A percentile compares a stretch with the other conserved stretches of the same genome.
Evolutionary conservation across 2,797 vertebrate genomes (phyloP).

Genomic region (Selene dorsalis): DNA sequence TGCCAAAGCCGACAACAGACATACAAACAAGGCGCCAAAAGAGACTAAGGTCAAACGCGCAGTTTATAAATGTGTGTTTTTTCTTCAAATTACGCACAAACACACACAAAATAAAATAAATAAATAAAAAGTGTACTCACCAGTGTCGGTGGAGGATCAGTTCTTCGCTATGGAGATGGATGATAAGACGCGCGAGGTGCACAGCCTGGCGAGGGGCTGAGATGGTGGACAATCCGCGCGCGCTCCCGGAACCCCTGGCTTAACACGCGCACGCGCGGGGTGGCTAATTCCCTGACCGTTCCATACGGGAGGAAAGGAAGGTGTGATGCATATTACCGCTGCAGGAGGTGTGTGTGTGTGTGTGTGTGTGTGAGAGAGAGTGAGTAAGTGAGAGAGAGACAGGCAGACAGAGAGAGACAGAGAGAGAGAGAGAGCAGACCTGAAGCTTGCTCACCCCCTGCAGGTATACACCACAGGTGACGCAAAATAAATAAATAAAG

Average conservation of each 20-base stretch:
- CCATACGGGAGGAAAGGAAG: slow-evolving; percentile 59
- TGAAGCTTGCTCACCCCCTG: slow-evolving; percentile 32
- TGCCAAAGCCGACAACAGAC: background rate
- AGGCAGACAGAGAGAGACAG: background rate
- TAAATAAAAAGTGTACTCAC: slow-evolving; percentile 63
- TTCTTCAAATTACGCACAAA: no score
- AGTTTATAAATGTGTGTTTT: background rate
- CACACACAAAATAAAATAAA: no score
- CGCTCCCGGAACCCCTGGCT: slow-evolving; percentile 80
- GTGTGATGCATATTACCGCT: slow-evolving; percentile 54
- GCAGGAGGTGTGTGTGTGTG: slow-evolving; percentile 12
- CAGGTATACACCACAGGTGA: slow-evolving; percentile 1
- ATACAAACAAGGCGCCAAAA: background rate
- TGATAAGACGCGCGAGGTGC: slow-evolving; percentile 65
- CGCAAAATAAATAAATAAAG: background rate
- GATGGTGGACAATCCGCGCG: slow-evolving; percentile 84
- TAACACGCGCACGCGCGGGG: slow-evolving; percentile 77
- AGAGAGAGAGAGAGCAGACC: slow-evolving; percentile 40
- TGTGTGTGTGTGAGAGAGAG: background rate
- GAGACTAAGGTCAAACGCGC: background rate
- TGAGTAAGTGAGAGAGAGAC: slow-evolving; percentile 14
- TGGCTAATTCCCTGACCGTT: slow-evolving; percentile 87
- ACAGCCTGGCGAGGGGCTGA: slow-evolving; percentile 60
- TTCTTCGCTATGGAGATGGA: slow-evolving; percentile 54
- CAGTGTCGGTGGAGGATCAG: slow-evolving; percentile 60